phyloP scores from a whole-genome alignment of 2,113 vertebrate genomes.

The Ptyas mucosa region DNA sequence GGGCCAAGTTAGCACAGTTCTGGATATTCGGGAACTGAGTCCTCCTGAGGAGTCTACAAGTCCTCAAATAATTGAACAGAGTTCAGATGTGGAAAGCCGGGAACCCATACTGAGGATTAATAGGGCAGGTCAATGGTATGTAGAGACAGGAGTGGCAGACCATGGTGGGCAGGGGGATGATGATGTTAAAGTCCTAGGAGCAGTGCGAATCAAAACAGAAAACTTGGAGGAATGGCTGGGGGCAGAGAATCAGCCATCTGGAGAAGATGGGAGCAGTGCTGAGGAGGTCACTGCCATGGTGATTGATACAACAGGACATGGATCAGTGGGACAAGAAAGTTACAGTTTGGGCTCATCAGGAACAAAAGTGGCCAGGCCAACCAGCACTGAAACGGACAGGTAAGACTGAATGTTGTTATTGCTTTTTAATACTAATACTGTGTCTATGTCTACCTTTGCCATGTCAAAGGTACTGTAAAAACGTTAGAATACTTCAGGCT shows the following conservation, averaged over 20 bases:
- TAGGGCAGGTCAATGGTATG: constrained; percentile 94
- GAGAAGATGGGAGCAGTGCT: constrained; percentile 84
- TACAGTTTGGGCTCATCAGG: constrained; percentile 71
- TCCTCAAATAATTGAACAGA: constrained; percentile 85
- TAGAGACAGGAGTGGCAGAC: constrained; percentile 84
- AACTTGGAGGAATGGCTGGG: constrained; percentile 93
- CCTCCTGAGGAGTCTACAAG: constrained; percentile 86
- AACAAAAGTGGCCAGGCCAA: constrained; percentile 80
- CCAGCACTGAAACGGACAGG: constrained; percentile 94
- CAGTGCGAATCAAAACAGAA: constrained; percentile 89
- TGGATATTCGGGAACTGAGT: constrained; percentile 82
- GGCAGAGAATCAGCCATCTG: constrained; percentile 81
- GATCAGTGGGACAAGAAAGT: constrained; percentile 78
- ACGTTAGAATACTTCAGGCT: not conserved
- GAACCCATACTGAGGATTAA: constrained; percentile 93
- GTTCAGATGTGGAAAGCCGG: constrained; percentile 74
- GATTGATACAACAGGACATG: constrained; percentile 88
- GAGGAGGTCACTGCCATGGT: constrained; percentile 90
- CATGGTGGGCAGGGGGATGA: constrained; percentile 76
- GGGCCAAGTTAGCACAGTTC: constrained; percentile 73
- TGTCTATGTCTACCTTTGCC: not conserved
- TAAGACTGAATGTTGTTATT: constrained; percentile 56
- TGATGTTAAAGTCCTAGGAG: constrained; percentile 76
- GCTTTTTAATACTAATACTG: not conserved
- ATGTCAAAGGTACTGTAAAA: not conserved